Percentiles rank a stretch among this genome's conserved stretches.
These are phyloP conservation scores for Mya arenaria DNA, from an alignment of 1,140 invertebrate species.

Conservation along the genomic window DNA sequence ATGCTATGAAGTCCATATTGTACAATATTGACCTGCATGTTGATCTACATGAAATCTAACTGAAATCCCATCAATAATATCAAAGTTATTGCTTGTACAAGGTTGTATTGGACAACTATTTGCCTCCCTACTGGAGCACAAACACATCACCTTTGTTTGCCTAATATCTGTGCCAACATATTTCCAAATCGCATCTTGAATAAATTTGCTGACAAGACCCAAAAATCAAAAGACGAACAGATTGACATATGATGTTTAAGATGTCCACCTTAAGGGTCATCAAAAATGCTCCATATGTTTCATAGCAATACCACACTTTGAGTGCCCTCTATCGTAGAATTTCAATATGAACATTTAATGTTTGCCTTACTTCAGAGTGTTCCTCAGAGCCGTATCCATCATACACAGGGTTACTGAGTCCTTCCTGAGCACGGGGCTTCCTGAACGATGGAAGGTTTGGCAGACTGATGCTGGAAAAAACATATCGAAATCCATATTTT, in stretches of 20 bases:
- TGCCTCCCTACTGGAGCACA: no score
- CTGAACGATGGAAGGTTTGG: constrained; percentile 22
- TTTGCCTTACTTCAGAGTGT: constrained; percentile 39
- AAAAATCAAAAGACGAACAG: background rate
- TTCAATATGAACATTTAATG: background rate
- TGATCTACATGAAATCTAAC: no score
- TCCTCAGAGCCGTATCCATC: constrained; percentile 14
- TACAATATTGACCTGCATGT: no score
- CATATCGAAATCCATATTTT: background rate
- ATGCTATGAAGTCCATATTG: no score
- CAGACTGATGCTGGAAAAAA: constrained; percentile 23
- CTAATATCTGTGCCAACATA: no score
- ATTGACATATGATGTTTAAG: no score
- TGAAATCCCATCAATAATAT: no score
- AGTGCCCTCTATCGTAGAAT: background rate
- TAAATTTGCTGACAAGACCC: background rate
- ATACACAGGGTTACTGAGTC: constrained; percentile 49
- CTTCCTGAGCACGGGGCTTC: background rate
- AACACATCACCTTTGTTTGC: no score
- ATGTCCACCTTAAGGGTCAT: background rate
- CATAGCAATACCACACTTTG: background rate
- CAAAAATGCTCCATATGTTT: background rate
- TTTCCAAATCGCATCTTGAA: background rate
- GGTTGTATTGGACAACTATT: no score
- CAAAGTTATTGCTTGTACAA: no score